Evolutionary conservation across 2,888 invertebrate genomes (phyloP).

Genomic region (Ormyrus labotus): DNA sequence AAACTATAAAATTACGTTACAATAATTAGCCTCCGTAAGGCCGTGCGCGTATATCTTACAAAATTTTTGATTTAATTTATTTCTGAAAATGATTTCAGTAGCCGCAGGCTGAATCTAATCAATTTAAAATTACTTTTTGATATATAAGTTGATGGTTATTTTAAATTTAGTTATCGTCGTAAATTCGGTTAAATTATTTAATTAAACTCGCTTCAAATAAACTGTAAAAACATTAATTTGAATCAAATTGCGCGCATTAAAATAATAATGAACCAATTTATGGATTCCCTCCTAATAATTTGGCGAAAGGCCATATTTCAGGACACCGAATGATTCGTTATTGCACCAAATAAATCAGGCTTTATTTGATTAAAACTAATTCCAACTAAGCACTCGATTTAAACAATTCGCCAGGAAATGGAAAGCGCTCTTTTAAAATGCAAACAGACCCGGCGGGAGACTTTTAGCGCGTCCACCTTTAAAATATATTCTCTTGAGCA

Average conservation of each 20-base stretch:
- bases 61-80: no score
- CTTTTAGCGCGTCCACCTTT: no score
- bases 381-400: no score
- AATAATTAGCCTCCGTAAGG: neutral
- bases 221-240: neutral
- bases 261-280: neutral
- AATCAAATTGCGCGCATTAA: neutral
- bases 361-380: no score
- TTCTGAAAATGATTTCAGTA: neutral
- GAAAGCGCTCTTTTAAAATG: neutral
- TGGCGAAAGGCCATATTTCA: slow-evolving; percentile 17
- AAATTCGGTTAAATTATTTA: neutral
- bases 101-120: slow-evolving; percentile 3
- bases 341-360: no score
- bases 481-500: no score
- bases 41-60: no score
- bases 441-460: no score
- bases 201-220: neutral
- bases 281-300: neutral
- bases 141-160: neutral
- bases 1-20: slow-evolving; percentile 43
- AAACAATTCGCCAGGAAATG: neutral
- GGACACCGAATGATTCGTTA: no score
- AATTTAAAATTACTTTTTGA: neutral
- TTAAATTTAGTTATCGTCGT: neutral